A percentile compares a stretch with the other conserved stretches of the same genome.
Conservation (phyloP, 2,888 invertebrate species). For the Linyphia triangularis region DNA sequence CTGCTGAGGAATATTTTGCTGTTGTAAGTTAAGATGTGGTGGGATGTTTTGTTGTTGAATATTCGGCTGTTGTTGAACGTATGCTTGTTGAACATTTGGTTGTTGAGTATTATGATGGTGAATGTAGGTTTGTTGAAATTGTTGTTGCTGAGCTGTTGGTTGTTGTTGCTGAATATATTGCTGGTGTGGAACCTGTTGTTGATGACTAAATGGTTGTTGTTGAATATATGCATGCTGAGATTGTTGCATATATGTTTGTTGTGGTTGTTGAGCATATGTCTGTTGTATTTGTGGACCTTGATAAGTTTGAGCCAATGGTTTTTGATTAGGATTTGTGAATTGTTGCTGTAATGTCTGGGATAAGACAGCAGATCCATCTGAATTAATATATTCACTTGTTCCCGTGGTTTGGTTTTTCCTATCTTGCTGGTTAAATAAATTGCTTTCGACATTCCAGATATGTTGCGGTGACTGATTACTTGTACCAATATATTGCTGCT, state of each 20-base stretch:
- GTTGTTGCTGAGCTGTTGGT: not conserved
- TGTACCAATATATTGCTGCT: not conserved
- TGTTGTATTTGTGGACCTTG: constrained; percentile 17
- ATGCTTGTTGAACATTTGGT: not conserved
- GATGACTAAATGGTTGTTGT: too few species aligned
- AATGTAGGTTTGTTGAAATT: not conserved
- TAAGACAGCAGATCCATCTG: not conserved
- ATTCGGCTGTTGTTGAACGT: constrained; percentile 7
- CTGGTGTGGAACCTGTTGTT: too few species aligned
- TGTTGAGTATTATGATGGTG: constrained; percentile 4
- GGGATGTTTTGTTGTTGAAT: not conserved
- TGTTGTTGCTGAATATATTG: not conserved
- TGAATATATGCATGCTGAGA: not conserved
- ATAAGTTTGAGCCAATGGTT: not conserved
- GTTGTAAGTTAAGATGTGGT: not conserved
- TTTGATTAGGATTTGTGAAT: not conserved
- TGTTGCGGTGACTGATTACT: not conserved
- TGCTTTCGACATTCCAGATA: not conserved
- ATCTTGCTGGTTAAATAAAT: constrained; percentile 8
- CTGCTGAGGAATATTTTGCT: not conserved
- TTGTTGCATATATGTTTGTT: not conserved
- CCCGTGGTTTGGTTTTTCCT: too few species aligned
- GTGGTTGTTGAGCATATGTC: not conserved
- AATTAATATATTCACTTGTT: too few species aligned
- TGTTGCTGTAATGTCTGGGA: constrained; percentile 6